These are phyloP conservation scores for Neolamprologus cancellatus DNA, from an alignment of 2,113 vertebrate species.

Conservation along the genomic window DNA sequence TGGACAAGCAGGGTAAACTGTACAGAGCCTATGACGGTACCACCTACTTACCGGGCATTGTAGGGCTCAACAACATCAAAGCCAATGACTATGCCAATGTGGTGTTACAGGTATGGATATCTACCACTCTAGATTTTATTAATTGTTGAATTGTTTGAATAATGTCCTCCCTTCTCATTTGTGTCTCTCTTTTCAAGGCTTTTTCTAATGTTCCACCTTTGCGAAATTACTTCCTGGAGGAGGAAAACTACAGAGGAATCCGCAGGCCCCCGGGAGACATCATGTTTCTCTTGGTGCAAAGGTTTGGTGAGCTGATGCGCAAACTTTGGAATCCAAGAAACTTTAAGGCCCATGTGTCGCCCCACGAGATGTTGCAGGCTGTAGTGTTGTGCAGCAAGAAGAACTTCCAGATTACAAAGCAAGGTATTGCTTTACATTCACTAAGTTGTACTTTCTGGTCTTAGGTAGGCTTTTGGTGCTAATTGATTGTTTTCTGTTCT, in stretches of 20 bases:
- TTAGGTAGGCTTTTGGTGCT: neutral
- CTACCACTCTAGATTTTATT: neutral
- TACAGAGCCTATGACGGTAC: slow-evolving; percentile 95
- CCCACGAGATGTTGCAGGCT: slow-evolving; percentile 97
- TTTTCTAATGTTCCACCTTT: slow-evolving; percentile 93
- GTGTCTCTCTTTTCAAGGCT: slow-evolving; percentile 66
- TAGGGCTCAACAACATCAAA: slow-evolving; percentile 97
- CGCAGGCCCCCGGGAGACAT: slow-evolving; percentile 92
- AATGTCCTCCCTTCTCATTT: neutral
- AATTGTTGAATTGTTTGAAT: neutral
- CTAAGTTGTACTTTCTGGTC: neutral
- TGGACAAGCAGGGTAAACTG: slow-evolving; percentile 94
- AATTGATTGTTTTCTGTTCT: neutral
- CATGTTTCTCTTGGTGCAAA: slow-evolving; percentile 95
- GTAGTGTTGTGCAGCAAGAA: slow-evolving; percentile 98
- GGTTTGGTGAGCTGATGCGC: slow-evolving; percentile 95
- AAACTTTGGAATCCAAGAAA: slow-evolving; percentile 98
- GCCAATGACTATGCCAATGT: slow-evolving; percentile 97
- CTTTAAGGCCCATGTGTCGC: slow-evolving; percentile 96
- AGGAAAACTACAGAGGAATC: slow-evolving; percentile 88
- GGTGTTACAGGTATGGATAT: slow-evolving; percentile 82
- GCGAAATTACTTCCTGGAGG: slow-evolving; percentile 94
- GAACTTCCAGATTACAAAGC: slow-evolving; percentile 97
- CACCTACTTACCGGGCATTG: slow-evolving; percentile 94
- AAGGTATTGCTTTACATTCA: slow-evolving; percentile 67